Percentiles rank a stretch among this genome's conserved stretches.
phyloP scores from a whole-genome alignment of 1,140 invertebrate species.

The Odontomachus brunneus region DNA sequence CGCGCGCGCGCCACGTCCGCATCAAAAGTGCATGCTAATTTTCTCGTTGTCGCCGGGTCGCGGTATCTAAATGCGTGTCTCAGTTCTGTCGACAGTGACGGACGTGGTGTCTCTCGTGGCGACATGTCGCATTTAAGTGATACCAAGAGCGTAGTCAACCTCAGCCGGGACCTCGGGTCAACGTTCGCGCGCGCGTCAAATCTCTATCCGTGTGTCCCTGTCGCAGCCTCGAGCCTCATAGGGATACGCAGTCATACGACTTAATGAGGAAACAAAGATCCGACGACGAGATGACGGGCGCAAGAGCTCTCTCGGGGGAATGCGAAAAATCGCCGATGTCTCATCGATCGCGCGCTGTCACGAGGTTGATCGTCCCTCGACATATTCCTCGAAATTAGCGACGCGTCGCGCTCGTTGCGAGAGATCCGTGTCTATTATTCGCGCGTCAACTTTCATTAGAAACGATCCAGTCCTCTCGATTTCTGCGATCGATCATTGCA shows the following conservation, averaged over 20 bases:
- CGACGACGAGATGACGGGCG: slow-evolving; percentile 71
- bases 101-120: not conserved
- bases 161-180: slow-evolving; percentile 19
- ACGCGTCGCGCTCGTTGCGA: not conserved
- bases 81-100: not conserved
- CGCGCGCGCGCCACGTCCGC: no score
- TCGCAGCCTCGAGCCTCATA: slow-evolving; percentile 72
- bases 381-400: slow-evolving; percentile 8
- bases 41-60: not conserved
- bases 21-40: not conserved
- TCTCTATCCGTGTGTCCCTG: slow-evolving; percentile 47
- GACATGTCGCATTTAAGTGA: slow-evolving; percentile 4
- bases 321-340: slow-evolving; percentile 65
- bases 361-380: slow-evolving; percentile 15
- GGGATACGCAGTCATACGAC: slow-evolving; percentile 61
- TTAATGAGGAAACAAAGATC: slow-evolving; percentile 65
- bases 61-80: not conserved
- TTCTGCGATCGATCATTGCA: not conserved
- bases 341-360: slow-evolving; percentile 36
- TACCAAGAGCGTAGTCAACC: slow-evolving; percentile 4
- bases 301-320: slow-evolving; percentile 42
- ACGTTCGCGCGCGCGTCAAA: slow-evolving; percentile 52
- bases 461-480: not conserved
- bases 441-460: not conserved
- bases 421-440: slow-evolving; percentile 9